phyloP scores from a whole-genome alignment of 2,113 vertebrate species.

The Gulo gulo region DNA sequence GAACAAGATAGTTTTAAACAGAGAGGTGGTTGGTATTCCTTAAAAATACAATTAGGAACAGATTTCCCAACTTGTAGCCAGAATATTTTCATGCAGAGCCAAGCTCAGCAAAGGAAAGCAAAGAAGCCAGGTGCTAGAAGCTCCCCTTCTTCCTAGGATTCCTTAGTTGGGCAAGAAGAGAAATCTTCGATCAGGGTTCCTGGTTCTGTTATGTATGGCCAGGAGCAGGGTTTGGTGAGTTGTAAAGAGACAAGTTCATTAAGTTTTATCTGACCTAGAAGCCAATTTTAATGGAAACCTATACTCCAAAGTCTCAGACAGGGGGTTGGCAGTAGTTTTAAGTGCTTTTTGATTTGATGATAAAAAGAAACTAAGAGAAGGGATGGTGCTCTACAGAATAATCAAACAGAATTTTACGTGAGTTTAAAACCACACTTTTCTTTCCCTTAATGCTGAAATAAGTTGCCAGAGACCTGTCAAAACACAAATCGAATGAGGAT shows the following conservation, averaged over 20 bases:
- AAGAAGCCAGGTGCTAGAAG: background rate
- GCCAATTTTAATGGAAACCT: conserved; percentile 32
- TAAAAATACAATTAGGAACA: background rate
- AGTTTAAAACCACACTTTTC: conserved; percentile 20
- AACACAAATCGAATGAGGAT: background rate
- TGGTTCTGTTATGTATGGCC: background rate
- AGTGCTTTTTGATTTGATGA: conserved; percentile 40
- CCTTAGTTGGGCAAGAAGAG: background rate
- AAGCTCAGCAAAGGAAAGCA: background rate
- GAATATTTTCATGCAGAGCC: background rate
- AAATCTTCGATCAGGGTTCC: background rate
- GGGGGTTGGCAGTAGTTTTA: background rate
- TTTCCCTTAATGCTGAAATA: background rate
- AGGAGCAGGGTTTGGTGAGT: background rate
- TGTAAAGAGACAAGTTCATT: background rate
- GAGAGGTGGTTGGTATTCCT: background rate
- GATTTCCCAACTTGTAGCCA: background rate
- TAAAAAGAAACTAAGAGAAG: background rate
- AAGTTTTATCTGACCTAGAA: conserved; percentile 19
- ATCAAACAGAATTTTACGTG: conserved; percentile 28
- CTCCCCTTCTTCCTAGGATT: background rate
- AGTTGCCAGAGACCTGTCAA: background rate
- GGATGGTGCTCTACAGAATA: background rate
- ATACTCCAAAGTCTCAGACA: background rate
- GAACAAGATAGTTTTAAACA: background rate